Conservation (phyloP, 2,113 vertebrate species). For the Ovibos moschatus region DNA sequence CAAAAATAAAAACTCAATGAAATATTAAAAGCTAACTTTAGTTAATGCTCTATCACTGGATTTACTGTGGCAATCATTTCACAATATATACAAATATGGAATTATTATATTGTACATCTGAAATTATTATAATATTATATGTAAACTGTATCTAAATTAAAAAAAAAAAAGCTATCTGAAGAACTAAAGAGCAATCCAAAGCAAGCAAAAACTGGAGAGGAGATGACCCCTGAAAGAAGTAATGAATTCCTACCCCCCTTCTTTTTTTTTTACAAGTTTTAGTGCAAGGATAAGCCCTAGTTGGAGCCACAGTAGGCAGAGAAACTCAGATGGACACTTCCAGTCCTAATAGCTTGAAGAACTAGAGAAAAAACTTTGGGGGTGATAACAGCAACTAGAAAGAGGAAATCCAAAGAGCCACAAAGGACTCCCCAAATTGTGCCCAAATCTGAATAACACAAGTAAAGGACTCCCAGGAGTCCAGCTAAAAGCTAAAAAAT, state of each 20-base stretch:
- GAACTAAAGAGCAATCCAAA: background rate
- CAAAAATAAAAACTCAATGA: background rate
- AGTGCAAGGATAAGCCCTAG: background rate
- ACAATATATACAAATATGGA: background rate
- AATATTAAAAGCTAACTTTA: background rate
- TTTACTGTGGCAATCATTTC: background rate
- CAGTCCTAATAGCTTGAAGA: background rate
- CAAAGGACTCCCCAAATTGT: background rate
- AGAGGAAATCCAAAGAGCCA: background rate
- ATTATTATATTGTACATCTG: background rate
- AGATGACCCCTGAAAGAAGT: background rate
- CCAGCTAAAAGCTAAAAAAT: conserved; percentile 3
- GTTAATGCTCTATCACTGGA: background rate
- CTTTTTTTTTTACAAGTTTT: background rate
- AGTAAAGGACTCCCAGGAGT: background rate
- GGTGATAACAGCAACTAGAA: background rate
- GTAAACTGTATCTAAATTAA: background rate
- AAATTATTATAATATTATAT: background rate
- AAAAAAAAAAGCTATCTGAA: background rate
- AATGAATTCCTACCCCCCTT: background rate
- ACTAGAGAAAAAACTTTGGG: background rate
- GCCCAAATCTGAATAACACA: background rate
- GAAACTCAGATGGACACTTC: background rate
- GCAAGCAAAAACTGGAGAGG: background rate
- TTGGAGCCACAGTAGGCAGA: background rate